These are phyloP conservation scores for Athalia rosae DNA, from an alignment of 2,888 invertebrate genomes.

Conservation along the genomic window DNA sequence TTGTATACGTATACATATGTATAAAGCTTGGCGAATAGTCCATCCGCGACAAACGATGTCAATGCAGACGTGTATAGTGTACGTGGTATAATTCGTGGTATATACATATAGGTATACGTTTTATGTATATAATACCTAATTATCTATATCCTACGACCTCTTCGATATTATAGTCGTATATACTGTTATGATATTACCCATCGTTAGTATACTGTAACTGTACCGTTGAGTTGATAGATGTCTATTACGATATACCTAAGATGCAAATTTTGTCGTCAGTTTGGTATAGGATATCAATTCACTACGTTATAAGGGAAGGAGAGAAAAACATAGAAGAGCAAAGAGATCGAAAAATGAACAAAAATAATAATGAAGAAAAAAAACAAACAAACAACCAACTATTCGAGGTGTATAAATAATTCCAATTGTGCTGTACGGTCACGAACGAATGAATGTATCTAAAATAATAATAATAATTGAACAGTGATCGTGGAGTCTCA, in stretches of 20 bases:
- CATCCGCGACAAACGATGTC: not conserved
- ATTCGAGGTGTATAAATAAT: not conserved
- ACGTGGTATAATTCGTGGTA: conserved; percentile 15
- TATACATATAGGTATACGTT: conserved; percentile 4
- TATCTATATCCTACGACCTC: not conserved
- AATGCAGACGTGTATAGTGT: not conserved
- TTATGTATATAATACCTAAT: conserved; percentile 3
- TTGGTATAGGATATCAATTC: not conserved
- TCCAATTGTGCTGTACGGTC: conserved; percentile 24
- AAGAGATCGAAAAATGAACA: not conserved
- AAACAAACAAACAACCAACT: not conserved
- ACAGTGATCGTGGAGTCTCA: conserved; percentile 7
- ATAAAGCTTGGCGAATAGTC: not conserved
- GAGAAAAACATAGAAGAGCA: not conserved
- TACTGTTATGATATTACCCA: not conserved
- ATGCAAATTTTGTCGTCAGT: conserved; percentile 29
- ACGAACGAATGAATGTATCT: not conserved
- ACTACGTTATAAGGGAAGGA: not conserved
- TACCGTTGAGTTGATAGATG: not conserved
- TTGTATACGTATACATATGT: no score
- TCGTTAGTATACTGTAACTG: not conserved
- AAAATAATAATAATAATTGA: not conserved
- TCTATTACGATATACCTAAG: conserved; percentile 9
- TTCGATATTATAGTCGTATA: not conserved
- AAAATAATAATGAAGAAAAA: not conserved